These are phyloP conservation scores for Heliconius sara DNA, from an alignment of 2,888 invertebrate species.

Conservation along the genomic window DNA sequence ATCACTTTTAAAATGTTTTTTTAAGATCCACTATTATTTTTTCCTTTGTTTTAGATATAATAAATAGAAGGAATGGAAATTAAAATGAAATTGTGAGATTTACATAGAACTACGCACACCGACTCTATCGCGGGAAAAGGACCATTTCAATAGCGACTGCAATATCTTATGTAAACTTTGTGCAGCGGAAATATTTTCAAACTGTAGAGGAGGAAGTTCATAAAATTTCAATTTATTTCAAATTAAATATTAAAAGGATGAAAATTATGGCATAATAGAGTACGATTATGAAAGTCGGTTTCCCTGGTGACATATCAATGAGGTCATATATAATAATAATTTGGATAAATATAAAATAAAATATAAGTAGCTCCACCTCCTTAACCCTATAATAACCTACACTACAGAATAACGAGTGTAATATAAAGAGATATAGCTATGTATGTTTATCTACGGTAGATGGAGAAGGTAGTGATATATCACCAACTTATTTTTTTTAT, in stretches of 20 bases:
- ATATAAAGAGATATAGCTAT: not conserved
- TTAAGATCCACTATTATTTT: too few relatives aligned
- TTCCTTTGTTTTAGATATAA: too few relatives aligned
- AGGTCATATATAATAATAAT: not conserved
- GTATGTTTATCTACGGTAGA: too few relatives aligned
- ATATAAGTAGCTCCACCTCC: not conserved
- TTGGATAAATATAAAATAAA: not conserved
- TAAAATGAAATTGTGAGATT: not conserved
- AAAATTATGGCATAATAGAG: not conserved
- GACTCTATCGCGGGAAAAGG: constrained; percentile 12
- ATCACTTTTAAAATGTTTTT: too few relatives aligned
- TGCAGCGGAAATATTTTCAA: not conserved
- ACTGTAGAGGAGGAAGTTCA: not conserved
- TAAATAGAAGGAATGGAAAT: too few relatives aligned
- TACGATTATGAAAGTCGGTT: not conserved
- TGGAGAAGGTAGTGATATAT: not conserved
- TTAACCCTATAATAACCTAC: not conserved
- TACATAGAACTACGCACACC: not conserved
- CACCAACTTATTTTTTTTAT: not conserved
- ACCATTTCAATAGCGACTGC: constrained; percentile 30
- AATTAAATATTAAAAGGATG: constrained; percentile 1
- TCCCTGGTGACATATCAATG: not conserved
- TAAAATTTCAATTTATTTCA: constrained; percentile 3
- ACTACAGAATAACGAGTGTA: not conserved
- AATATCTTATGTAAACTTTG: constrained; percentile 24